phyloP scores from a whole-genome alignment of 1,140 invertebrate species.

The Drosophila nannoptera region DNA sequence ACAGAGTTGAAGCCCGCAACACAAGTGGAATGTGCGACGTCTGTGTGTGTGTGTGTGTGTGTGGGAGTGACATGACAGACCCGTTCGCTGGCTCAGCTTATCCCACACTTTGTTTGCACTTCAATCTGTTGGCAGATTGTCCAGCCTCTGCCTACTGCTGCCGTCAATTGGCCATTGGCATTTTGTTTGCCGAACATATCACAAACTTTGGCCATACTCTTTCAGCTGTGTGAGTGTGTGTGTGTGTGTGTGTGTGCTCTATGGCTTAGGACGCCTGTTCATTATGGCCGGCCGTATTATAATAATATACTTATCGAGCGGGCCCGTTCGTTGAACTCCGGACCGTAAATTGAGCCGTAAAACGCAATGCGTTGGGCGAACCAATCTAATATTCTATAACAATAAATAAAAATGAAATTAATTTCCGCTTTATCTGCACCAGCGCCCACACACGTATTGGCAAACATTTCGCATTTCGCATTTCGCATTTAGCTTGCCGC shows the following conservation, averaged over 20 bases:
- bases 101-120: conserved; percentile 41
- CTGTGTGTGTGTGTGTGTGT: conserved; percentile 4
- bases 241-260: conserved; percentile 48
- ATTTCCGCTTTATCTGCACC: conserved; percentile 59
- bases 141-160: conserved; percentile 13
- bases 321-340: conserved; percentile 52
- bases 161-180: conserved; percentile 68
- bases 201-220: conserved; percentile 63
- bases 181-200: conserved; percentile 75
- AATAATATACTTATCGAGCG: conserved; percentile 71
- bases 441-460: conserved; percentile 15
- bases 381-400: conserved; percentile 61
- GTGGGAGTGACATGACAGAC: conserved; percentile 32
- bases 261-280: conserved; percentile 60
- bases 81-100: conserved; percentile 26
- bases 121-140: conserved; percentile 46
- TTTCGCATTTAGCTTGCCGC: conserved; percentile 38
- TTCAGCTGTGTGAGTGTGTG: conserved; percentile 6
- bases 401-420: conserved; percentile 71
- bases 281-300: conserved; percentile 65
- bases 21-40: conserved; percentile 20
- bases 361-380: conserved; percentile 37
- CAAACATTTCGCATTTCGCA: too few species aligned
- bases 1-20: conserved; percentile 27
- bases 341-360: conserved; percentile 23